Conservation (phyloP, 2,888 invertebrate genomes). For the Aphidius colemani region DNA sequence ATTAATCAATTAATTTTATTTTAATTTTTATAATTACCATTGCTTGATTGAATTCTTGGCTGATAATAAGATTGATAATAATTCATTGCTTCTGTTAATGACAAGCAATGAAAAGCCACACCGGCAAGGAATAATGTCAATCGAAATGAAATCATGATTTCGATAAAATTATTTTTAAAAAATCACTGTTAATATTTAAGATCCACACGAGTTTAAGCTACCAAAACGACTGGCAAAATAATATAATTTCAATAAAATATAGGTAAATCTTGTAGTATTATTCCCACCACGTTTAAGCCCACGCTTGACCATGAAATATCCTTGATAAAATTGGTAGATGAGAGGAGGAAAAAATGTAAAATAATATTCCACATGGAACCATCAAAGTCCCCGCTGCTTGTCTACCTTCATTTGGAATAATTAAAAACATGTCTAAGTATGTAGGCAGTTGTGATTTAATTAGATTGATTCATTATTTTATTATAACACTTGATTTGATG, state of each 20-base stretch:
- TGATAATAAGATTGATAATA: constrained; percentile 32
- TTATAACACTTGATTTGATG: no score
- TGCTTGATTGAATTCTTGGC: background rate
- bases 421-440: background rate
- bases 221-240: background rate
- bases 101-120: background rate
- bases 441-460: constrained; percentile 14
- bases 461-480: background rate
- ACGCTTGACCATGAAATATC: constrained; percentile 8
- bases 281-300: constrained; percentile 5
- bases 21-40: no score
- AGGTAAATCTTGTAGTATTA: background rate
- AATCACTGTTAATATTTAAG: background rate
- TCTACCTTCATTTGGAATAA: background rate
- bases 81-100: background rate
- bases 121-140: background rate
- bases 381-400: background rate
- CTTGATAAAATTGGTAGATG: background rate
- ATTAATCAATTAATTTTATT: background rate
- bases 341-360: background rate
- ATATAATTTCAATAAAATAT: constrained; percentile 13
- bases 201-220: background rate
- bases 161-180: no score
- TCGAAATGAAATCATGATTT: background rate
- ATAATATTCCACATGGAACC: background rate